Evolutionary conservation across 2,888 invertebrate genomes (phyloP).

Genomic region (Apamea crenata): DNA sequence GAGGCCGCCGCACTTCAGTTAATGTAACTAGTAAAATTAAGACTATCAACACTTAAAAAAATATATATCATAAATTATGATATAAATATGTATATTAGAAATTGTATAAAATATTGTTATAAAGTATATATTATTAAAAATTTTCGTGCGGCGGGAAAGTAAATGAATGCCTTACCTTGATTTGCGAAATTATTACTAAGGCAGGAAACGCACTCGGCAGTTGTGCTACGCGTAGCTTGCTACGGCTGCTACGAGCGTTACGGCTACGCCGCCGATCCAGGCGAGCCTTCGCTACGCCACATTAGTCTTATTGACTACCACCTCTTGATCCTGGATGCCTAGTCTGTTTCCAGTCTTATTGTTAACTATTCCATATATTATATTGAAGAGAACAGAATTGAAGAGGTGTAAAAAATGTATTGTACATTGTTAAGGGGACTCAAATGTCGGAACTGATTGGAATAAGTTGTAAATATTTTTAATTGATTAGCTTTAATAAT

Average conservation of each 20-base stretch:
- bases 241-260: conserved; percentile 44
- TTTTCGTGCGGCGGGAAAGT: conserved; percentile 51
- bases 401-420: conserved; percentile 69
- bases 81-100: conserved; percentile 24
- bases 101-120: conserved; percentile 28
- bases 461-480: conserved; percentile 85
- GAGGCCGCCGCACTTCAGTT: conserved; percentile 44
- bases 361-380: conserved; percentile 58
- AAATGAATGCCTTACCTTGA: conserved; percentile 59
- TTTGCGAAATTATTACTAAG: conserved; percentile 57
- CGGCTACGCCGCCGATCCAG: conserved; percentile 8
- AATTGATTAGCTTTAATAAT: conserved; percentile 80
- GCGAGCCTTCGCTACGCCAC: conserved; percentile 17
- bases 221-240: conserved; percentile 28
- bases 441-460: conserved; percentile 88
- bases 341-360: conserved; percentile 44
- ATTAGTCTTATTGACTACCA: not conserved
- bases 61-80: conserved; percentile 19
- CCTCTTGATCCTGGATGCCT: conserved; percentile 7
- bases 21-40: conserved; percentile 30
- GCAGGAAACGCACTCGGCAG: conserved; percentile 15
- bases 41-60: conserved; percentile 23
- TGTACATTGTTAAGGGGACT: conserved; percentile 79
- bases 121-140: conserved; percentile 31
- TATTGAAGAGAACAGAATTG: conserved; percentile 58